Base-by-base conservation (phyloP, 2,113 vertebrate genomes). In the Melanocharis versteri region DNA sequence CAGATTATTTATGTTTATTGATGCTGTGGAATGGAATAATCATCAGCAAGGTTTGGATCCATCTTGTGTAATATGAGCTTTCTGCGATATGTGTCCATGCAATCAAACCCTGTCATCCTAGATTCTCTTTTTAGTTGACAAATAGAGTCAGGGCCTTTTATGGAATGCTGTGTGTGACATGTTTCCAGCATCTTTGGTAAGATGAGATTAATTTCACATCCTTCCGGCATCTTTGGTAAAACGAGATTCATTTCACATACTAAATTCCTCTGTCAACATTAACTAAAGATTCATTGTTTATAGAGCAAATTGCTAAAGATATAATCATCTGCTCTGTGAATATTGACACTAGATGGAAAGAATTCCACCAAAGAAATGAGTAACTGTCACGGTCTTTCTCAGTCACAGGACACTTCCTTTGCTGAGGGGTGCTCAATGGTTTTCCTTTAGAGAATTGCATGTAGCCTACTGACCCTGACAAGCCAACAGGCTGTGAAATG, bases 381-480 rank as follows among this genome's bases (percentile, higher is more conserved):
- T 15, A 44, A 28, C 17, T 57, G 9, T 40, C 71, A 31, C 26
- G 40, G 19, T 42, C 27, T 66, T 2, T 66, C 21, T 73, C 27
- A 28, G 16, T 28, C 40, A 37, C 10, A 10, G 18, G 15, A 58
- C 6, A 16, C 1, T 57, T 9, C 5, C 5, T 61, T 83, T 62
- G 70, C 73, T 89, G 39, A 69, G 7, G 9, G 4, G 1, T n/a
- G 22, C 6, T 42, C 8, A 14, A 0, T 14, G 45, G 7, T 20
- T 73, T 37, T 78, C 7, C 77, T 54, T 54, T 58, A 42, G 33
- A 66, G 15, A 91, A 24, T 13, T 37, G 3, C 6, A 9, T 14
- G 23, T 33, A 73, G 26, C 8, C 26, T 35, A 8, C 27, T 27
- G 22, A 37, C 22, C 4, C 20, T 62, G 58, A 66, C 8, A 48